Conservation (phyloP, 2,113 vertebrate genomes). For the Petrocephalus zakoni region DNA sequence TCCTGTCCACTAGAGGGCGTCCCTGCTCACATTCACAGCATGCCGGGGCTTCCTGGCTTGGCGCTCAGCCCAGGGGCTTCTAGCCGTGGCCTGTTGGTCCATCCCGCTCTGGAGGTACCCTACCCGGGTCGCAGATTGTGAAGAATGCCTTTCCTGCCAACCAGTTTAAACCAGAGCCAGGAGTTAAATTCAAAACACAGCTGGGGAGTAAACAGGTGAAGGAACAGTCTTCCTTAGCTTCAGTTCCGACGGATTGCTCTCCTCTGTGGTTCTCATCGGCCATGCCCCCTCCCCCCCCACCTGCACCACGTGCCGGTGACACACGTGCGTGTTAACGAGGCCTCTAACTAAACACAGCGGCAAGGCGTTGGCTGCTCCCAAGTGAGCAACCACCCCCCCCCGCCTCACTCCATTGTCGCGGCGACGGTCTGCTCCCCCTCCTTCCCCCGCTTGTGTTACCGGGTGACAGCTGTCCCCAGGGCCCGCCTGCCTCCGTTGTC, state of each 20-base stretch:
- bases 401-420: background rate
- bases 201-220: background rate
- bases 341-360: no score
- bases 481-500: background rate
- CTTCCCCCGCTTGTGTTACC: slow-evolving; percentile 5
- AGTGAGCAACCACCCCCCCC: background rate
- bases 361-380: no score
- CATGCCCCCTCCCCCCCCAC: no score
- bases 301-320: no score
- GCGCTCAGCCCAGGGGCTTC: background rate
- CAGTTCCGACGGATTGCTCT: no score
- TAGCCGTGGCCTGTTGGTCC: background rate
- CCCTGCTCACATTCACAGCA: no score
- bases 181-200: background rate
- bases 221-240: no score
- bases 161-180: background rate
- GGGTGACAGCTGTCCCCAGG: slow-evolving; percentile 22
- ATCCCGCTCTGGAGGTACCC: no score
- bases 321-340: no score
- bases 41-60: background rate
- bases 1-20: no score
- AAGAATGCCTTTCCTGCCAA: background rate
- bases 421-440: slow-evolving; percentile 5
- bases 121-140: background rate
- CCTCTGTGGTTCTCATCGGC: no score